phyloP scores from a whole-genome alignment of 2,113 vertebrate genomes.

The Odocoileus hemionus region DNA sequence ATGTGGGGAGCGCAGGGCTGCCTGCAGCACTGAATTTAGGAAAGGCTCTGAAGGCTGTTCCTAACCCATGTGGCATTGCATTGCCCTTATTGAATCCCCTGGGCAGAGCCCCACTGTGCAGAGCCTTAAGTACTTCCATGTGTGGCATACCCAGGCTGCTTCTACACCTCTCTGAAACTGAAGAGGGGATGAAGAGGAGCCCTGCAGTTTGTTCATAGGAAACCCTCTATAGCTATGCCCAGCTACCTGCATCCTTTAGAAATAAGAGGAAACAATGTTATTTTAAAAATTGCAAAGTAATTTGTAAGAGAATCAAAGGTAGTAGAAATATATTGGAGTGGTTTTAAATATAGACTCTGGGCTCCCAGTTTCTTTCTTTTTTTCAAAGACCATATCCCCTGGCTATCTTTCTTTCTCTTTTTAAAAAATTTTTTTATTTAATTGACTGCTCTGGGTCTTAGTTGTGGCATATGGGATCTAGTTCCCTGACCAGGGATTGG shows the following conservation, averaged over 20 bases:
- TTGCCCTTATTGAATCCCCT: neutral
- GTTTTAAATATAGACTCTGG: neutral
- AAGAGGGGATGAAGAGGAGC: neutral
- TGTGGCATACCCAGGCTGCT: neutral
- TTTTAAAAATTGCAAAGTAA: neutral
- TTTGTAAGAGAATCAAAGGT: neutral
- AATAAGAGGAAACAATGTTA: neutral
- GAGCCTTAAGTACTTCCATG: neutral
- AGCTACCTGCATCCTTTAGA: neutral
- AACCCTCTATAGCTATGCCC: neutral
- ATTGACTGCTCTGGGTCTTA: neutral
- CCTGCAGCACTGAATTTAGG: too few relatives aligned
- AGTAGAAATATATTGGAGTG: neutral
- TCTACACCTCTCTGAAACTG: neutral
- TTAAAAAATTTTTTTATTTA: neutral
- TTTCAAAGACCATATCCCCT: neutral
- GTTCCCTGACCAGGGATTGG: neutral
- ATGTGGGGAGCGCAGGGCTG: accelerated
- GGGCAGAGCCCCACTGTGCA: neutral
- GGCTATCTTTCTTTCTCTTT: neutral
- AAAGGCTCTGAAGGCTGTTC: neutral
- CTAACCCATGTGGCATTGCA: neutral
- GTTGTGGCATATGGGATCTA: neutral
- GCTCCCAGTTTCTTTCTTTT: neutral
- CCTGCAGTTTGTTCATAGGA: neutral